A percentile compares a stretch with the other conserved stretches of the same genome.
phyloP scores from a whole-genome alignment of 1,140 invertebrate genomes.

The Microplitis mediator region DNA sequence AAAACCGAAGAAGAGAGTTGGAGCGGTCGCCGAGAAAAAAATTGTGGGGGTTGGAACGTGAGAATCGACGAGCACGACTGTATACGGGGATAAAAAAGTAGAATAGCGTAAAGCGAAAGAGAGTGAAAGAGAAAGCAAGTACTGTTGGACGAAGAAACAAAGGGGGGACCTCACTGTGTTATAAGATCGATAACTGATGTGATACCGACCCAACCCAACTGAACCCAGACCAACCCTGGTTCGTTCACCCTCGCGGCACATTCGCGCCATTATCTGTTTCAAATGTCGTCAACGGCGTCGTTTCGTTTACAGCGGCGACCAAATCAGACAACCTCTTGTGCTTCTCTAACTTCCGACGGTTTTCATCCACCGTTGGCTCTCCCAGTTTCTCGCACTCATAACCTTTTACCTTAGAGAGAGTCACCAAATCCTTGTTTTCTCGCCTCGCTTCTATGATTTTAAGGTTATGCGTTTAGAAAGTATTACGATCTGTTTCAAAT shows the following conservation, averaged over 20 bases:
- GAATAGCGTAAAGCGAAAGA: conserved; percentile 32
- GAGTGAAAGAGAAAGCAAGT: conserved; percentile 19
- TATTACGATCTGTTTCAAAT: conserved; percentile 48
- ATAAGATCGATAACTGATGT: conserved; percentile 44
- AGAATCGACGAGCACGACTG: conserved; percentile 35
- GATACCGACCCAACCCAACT: conserved; percentile 42
- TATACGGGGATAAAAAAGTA: conserved; percentile 31
- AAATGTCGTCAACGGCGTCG: conserved; percentile 60
- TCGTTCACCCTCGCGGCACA: conserved; percentile 61
- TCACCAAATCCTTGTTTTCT: conserved; percentile 17
- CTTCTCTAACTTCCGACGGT: conserved; percentile 18
- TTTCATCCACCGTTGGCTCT: background rate
- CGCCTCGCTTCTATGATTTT: conserved; percentile 43
- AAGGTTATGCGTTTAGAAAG: conserved; percentile 50
- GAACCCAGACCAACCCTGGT: conserved; percentile 53
- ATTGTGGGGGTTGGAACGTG: conserved; percentile 27
- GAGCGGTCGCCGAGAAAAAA: conserved; percentile 25
- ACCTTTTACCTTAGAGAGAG: background rate
- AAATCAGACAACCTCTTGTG: conserved; percentile 10
- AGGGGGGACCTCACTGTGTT: conserved; percentile 34
- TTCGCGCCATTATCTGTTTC: conserved; percentile 62
- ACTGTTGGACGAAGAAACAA: conserved; percentile 33
- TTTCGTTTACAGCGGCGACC: conserved; percentile 54
- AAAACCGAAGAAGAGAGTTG: conserved; percentile 6
- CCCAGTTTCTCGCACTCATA: background rate